A percentile compares a stretch with the other conserved stretches of the same genome.
These are phyloP conservation scores for Borostomias antarcticus DNA, from an alignment of 2,797 vertebrate species.

Conservation along the genomic window DNA sequence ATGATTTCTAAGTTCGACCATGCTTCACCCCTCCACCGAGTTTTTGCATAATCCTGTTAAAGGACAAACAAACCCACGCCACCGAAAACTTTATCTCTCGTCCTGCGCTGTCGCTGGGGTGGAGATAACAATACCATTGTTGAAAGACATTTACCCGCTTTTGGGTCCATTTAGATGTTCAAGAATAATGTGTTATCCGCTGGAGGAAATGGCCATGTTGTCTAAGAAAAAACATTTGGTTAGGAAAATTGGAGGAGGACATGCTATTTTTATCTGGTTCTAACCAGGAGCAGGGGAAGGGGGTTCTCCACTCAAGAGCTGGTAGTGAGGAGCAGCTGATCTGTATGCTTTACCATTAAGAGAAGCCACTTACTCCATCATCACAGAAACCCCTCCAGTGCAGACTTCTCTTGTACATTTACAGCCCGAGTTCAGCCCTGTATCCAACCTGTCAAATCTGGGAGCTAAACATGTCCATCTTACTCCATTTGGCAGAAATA, in stretches of 20 bases:
- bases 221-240: constrained; percentile 37
- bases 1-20: too few species aligned
- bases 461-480: constrained; percentile 71
- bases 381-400: constrained; percentile 64
- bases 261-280: constrained; percentile 62
- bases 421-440: constrained; percentile 61
- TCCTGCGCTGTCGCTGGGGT: too few species aligned
- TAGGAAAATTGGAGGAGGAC: constrained; percentile 34
- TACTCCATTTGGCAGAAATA: constrained; percentile 52
- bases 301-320: constrained; percentile 40
- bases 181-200: constrained; percentile 51
- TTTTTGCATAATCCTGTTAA: too few species aligned
- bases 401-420: constrained; percentile 65
- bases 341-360: constrained; percentile 57
- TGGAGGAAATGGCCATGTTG: constrained; percentile 44
- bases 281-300: constrained; percentile 33
- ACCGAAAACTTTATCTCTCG: too few species aligned
- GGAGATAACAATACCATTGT: too few species aligned
- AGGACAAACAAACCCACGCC: too few species aligned
- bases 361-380: constrained; percentile 71
- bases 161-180: constrained; percentile 49
- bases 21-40: too few species aligned
- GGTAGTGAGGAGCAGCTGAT: constrained; percentile 54
- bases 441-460: constrained; percentile 69
- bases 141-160: constrained; percentile 40